Evolutionary conservation across 1,140 invertebrate species (phyloP), one percentile per base, ranked within the genome.

Genomic region (Drosophila bocki): DNA sequence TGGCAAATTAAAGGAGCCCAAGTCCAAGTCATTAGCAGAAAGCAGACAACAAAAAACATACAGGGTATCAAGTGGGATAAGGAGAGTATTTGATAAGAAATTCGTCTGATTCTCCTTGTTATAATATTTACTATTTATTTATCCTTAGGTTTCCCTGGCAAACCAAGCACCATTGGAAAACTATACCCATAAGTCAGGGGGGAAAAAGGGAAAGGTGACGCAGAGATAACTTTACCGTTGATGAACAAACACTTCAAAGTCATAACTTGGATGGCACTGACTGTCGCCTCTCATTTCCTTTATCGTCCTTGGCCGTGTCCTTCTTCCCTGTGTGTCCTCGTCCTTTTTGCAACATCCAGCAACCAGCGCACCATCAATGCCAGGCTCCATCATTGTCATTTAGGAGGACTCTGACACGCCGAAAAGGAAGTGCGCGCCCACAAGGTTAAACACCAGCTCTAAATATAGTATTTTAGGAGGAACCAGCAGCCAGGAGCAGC

Each of bases 301-400:
- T 29, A 62, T 19, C 32, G 67, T 65, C 75, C 67, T 65, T 62
- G 65, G 60, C 47, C 51, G 29, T 82, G 80, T 83, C 75, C 67
- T 65, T 51, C 29, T 33, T 33, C 29, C 50, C n/a, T 17, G 29
- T 83, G 53, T 69, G 39, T 44, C 9, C 17, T 69, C 42, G 42
- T 42, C 48, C 32, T 53, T 62, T n/a, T 13, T 26, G 42, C 67
- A 57, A 41, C 41, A 37, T 17, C 53, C 53, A 56, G 50, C 29
- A 47, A 9, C 13, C 26, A 29, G 26, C 26, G 13, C 15, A 54
- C 5, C 75, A 53, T 78, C 83, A 87, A 87, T 88, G 84, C 59
- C 84, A 90, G 67, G 64, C 51, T 64, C 54, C 78, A 75, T 77
- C 74, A 88, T 88, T 88, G 84, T 88, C 85, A 84, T 77, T 78